Evolutionary conservation across 2,113 vertebrate species (phyloP), one percentile per base, ranked within the genome.

Genomic region (Vanacampus margaritifer): DNA sequence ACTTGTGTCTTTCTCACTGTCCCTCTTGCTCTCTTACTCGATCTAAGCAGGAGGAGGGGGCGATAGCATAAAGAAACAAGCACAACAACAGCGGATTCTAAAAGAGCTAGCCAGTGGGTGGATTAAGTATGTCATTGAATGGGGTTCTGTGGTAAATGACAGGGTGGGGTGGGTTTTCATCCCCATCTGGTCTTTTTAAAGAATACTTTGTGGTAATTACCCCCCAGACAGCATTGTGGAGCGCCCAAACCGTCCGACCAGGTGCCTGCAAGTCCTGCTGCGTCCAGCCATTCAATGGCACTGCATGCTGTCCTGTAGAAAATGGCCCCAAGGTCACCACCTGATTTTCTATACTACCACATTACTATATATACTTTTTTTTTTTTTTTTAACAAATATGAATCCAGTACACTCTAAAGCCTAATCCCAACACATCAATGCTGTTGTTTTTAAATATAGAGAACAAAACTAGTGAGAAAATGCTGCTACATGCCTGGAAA

Each of bases 91-190:
- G 81, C 89, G 84, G 92, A 87, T 92, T 91, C 92, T 97, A 94
- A 96, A 97, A 95, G 94, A 91, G 93, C 89, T 95, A 94, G 95
- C 95, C 95, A 94, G 95, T 96, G 95, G 95, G 93, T 94, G 95
- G 94, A 97, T 98, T 97, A 98, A 98, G 93, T 96, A 93, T 96
- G 96, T 95, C 94, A 95, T 94, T 98, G 96, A 98, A 98, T 96
- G 93, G 94, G 95, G 93, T 94, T 95, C 95, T 93, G 94, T 95
- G 95, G 95, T 97, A 96, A 98, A 97, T 98, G 95, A 94, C 93
- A 87, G 94, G 94, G 94, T 93, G 94, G 94, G 94, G 77, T 86
- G 80, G 84, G 82, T 86, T 83, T 78, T 75, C 83, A 79, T 88
- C 77, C 93, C 93, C 97, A 98, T 98, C 97, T 98, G 96, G 95